phyloP scores from a whole-genome alignment of 2,113 vertebrate species.

The Heteronetta atricapilla region DNA sequence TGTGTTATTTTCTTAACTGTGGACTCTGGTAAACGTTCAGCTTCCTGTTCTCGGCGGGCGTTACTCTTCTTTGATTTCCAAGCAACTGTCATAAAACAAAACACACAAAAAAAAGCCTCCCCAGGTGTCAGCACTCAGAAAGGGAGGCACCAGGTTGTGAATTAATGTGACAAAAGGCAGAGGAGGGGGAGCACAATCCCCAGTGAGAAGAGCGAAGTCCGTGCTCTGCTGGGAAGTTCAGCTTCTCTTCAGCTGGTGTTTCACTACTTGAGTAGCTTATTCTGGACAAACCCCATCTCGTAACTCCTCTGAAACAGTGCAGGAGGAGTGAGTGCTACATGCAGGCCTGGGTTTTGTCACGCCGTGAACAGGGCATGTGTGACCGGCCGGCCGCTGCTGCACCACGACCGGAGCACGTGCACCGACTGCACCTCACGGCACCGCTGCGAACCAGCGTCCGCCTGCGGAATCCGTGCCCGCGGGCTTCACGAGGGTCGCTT shows the following conservation, averaged over 20 bases:
- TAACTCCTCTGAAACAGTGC: background rate
- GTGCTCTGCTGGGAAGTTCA: accelerated
- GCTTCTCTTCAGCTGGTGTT: background rate
- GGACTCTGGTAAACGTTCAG: background rate
- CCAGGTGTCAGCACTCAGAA: accelerated
- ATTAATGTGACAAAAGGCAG: background rate
- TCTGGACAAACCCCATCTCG: background rate
- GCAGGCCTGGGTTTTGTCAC: background rate
- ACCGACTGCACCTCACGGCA: accelerated
- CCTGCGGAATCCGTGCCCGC: background rate
- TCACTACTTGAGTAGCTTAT: background rate
- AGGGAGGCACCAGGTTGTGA: background rate
- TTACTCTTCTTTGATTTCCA: background rate
- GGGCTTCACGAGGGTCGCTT: accelerated
- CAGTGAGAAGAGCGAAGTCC: background rate
- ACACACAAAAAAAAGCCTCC: background rate
- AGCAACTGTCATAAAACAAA: background rate
- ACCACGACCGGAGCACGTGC: accelerated
- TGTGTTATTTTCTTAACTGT: background rate
- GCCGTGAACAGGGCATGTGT: background rate
- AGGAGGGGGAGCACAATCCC: background rate
- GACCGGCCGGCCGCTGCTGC: accelerated
- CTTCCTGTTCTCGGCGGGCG: background rate
- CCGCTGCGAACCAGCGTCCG: accelerated
- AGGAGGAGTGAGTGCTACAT: accelerated